Base-by-base conservation (phyloP, 2,113 vertebrate species). In the Ptilorrhoa leucosticta region DNA sequence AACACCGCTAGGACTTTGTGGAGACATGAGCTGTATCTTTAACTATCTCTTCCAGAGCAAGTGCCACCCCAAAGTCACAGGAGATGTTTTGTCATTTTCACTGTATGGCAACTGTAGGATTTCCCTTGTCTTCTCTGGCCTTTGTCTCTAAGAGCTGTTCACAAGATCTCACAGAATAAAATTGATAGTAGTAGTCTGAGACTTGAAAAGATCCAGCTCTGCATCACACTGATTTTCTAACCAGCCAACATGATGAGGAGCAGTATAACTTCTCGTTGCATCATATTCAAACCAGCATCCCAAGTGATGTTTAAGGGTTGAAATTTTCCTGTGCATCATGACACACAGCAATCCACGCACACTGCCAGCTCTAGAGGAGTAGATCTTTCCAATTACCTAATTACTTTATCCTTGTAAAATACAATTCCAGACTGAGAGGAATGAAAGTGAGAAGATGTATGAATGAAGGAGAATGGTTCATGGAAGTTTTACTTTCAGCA, bases 301-400 rank as follows among this genome's bases (percentile, higher is more conserved):
- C 37, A 71, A 53, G 37, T 33, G 22, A 47, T 68, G 8, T 39
- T 56, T 53, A 63, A 82, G 13, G 33, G 45, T 60, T 84, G 50
- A 85, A 72, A 63, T 53, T 64, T 71, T 51, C 35, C 26, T 54
- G 45, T 66, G 15, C 40, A 21, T 78, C 39, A 19, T 28, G 20
- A 24, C 33, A 30, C 42, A 30, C 22, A 81, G 39, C 47, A 78
- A 23, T 54, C 17, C 28, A 40, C 0, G 0, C 6, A 19, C 2
- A 20, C 4, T 37, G 19, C 24, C 23, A 84, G 24, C 15, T 66
- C 24, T 47, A 13, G 18, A 57, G 53, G 15, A 56, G 35, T 2
- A 47, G 24, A 24, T 51, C 22, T 68, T 51, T 65, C 21, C 37
- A 53, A 35, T 44, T 72, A 65, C 18, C 17, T n/a, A 1, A 4